Evolutionary conservation across 37 sponge, comb jelly and placozoan genomes (phyloP).

Genomic region (Theonella swinhoei): DNA sequence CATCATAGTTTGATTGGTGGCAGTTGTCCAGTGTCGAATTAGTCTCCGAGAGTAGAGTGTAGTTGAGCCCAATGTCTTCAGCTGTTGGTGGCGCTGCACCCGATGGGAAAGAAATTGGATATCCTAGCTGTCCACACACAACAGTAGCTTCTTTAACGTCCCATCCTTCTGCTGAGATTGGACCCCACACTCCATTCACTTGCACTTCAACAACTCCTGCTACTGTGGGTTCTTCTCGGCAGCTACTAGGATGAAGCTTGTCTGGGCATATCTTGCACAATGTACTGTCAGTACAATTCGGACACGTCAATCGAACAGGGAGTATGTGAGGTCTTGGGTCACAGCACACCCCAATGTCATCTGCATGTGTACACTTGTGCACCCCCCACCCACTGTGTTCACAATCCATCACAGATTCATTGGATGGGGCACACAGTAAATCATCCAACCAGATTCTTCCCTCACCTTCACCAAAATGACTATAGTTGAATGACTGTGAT

Average conservation of each 20-base stretch:
- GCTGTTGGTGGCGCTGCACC: slow-evolving; percentile 24
- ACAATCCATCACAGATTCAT: slow-evolving; percentile 43
- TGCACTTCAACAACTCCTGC: slow-evolving; percentile 54
- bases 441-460: slow-evolving; percentile 66
- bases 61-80: not conserved
- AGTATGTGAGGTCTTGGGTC: slow-evolving; percentile 9
- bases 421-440: slow-evolving; percentile 42
- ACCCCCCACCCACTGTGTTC: slow-evolving; percentile 19
- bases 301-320: slow-evolving; percentile 62
- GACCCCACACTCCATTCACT: slow-evolving; percentile 41
- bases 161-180: slow-evolving; percentile 52
- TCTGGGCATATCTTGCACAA: slow-evolving; percentile 43
- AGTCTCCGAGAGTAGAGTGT: not conserved
- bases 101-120: slow-evolving; percentile 21
- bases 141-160: slow-evolving; percentile 34
- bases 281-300: not conserved
- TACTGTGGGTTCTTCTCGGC: slow-evolving; percentile 29
- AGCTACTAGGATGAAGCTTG: slow-evolving; percentile 16
- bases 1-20: not conserved
- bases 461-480: not conserved
- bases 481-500: not conserved
- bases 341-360: slow-evolving; percentile 63
- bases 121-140: slow-evolving; percentile 76
- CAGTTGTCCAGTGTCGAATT: not conserved
- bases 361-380: slow-evolving; percentile 49